Percentiles rank a stretch among this genome's conserved stretches.
phyloP scores from a whole-genome alignment of 2,797 vertebrate species.

The Perodicticus potto region DNA sequence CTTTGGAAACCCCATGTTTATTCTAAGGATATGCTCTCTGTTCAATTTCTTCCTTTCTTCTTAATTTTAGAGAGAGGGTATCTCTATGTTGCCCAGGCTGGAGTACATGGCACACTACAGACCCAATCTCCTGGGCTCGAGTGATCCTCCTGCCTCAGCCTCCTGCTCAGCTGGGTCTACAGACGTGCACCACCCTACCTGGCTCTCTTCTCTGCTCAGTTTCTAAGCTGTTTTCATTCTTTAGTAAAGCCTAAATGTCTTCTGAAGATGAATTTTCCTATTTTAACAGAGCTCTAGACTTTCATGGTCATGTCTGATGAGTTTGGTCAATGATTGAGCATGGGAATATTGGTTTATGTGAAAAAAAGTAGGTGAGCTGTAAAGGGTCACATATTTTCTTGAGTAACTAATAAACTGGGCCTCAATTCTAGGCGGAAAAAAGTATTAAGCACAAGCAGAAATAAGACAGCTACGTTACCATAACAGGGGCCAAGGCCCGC shows the following conservation, averaged over 20 bases:
- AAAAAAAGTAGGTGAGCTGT: neutral
- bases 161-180: neutral
- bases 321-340: neutral
- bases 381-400: neutral
- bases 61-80: neutral
- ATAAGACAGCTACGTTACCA: neutral
- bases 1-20: neutral
- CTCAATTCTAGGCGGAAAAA: neutral
- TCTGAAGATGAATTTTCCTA: constrained; percentile 1
- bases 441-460: neutral
- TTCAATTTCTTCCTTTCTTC: neutral
- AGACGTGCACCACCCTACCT: neutral
- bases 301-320: neutral
- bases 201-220: neutral
- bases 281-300: neutral
- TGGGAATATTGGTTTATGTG: neutral
- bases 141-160: neutral
- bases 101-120: neutral
- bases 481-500: neutral
- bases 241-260: constrained; percentile 5
- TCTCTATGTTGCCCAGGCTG: neutral
- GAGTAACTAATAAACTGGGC: neutral
- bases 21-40: neutral
- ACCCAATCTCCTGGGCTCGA: neutral
- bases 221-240: neutral